These are phyloP conservation scores for Chrysolina oricalcia DNA, from an alignment of 2,888 invertebrate species.

Conservation along the genomic window DNA sequence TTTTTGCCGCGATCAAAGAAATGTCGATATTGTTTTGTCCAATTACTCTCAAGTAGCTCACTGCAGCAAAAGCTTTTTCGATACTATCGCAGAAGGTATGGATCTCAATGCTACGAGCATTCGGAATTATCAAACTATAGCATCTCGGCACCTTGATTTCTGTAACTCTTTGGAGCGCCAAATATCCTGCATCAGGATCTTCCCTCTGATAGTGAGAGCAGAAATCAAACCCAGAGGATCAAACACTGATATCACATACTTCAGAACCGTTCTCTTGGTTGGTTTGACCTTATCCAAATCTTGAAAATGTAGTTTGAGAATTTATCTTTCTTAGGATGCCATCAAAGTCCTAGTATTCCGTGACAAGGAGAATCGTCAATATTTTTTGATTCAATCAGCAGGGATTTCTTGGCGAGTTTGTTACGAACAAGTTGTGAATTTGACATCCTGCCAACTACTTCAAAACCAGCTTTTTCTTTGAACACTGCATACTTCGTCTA, in stretches of 20 bases:
- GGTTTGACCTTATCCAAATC: neutral
- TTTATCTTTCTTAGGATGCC: neutral
- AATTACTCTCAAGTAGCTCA: neutral
- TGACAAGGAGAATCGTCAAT: neutral
- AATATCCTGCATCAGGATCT: conserved; percentile 4
- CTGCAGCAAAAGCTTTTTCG: neutral
- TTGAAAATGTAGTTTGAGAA: neutral
- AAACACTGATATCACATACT: neutral
- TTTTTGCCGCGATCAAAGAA: neutral
- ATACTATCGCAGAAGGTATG: conserved; percentile 3
- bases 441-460: conserved; percentile 16
- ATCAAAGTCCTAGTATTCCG: neutral
- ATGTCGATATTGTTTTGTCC: neutral
- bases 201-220: conserved; percentile 4
- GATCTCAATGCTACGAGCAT: neutral
- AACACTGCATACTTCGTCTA: neutral
- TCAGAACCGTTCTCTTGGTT: neutral
- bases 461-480: conserved; percentile 6
- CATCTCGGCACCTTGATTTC: neutral
- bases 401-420: neutral
- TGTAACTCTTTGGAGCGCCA: neutral
- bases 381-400: neutral
- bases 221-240: conserved; percentile 8
- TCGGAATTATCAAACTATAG: neutral
- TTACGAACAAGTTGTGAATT: conserved; percentile 8